Evolutionary conservation across 1,140 invertebrate species (phyloP).

Genomic region (Hylyphantes graminicola): DNA sequence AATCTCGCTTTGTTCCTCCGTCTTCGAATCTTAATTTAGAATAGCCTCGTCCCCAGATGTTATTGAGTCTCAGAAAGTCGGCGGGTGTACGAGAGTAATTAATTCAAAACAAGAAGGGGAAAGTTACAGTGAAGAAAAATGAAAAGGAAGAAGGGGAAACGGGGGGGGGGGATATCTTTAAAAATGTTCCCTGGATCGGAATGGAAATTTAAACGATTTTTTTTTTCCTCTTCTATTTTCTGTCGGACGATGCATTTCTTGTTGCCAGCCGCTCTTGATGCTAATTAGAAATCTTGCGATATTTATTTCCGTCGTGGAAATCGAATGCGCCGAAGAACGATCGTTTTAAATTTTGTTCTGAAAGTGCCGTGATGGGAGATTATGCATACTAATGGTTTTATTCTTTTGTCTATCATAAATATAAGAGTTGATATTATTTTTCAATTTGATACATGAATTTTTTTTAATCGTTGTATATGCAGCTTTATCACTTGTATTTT

Average conservation of each 20-base stretch:
- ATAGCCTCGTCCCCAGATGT: conserved; percentile 38
- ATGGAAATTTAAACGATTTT: conserved; percentile 55
- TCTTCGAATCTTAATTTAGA: conserved; percentile 53
- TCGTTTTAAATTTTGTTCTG: no score
- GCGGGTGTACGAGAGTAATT: conserved; percentile 33
- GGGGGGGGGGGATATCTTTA: conserved; percentile 32
- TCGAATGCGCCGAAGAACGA: no score
- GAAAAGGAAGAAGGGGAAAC: conserved; percentile 39
- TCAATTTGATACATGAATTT: background rate
- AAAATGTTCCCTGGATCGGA: conserved; percentile 49
- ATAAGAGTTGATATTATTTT: no score
- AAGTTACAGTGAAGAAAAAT: conserved; percentile 51
- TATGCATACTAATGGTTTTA: no score
- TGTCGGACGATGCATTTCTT: background rate
- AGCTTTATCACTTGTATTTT: background rate
- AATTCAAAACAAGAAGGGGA: conserved; percentile 56
- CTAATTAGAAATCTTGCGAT: conserved; percentile 35
- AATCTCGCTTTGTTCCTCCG: background rate
- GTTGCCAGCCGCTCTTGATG: background rate
- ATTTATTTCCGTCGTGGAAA: no score
- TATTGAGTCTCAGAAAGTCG: conserved; percentile 47
- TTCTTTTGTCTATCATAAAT: no score
- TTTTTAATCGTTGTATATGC: background rate
- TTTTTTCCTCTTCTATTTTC: conserved; percentile 17
- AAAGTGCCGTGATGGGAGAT: no score